Percentiles rank a stretch among this genome's conserved stretches.
Conservation (phyloP, 2,113 vertebrate species). For the Mirza zaza region DNA sequence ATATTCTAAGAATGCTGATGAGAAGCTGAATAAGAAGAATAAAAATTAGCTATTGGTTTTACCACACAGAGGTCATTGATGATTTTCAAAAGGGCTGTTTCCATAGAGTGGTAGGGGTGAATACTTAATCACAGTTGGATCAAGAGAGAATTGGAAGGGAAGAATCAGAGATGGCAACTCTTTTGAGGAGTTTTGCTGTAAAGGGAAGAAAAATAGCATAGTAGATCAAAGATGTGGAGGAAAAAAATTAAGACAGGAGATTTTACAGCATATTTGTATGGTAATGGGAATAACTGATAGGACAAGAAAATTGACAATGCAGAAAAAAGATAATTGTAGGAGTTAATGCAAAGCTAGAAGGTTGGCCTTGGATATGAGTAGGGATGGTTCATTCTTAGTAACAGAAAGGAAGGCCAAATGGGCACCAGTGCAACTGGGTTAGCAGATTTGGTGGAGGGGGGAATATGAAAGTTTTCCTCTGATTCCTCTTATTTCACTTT, state of each 20-base stretch:
- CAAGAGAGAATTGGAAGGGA: background rate
- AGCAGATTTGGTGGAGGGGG: background rate
- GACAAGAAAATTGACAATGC: background rate
- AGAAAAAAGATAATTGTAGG: background rate
- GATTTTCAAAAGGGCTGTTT: background rate
- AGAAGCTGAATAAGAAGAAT: background rate
- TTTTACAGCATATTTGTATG: background rate
- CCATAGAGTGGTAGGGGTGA: background rate
- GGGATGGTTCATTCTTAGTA: background rate
- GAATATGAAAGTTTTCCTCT: background rate
- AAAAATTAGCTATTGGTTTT: background rate
- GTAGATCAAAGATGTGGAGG: background rate
- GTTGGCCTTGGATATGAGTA: background rate
- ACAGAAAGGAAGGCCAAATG: background rate
- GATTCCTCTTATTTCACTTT: background rate
- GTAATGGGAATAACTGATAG: background rate
- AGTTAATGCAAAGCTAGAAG: background rate
- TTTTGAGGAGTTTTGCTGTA: slow-evolving; percentile 3
- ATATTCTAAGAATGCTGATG: background rate
- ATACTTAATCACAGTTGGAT: background rate
- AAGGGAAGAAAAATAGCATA: background rate
- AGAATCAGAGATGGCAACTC: background rate
- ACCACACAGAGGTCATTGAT: background rate
- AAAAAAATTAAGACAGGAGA: background rate
- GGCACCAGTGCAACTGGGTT: background rate